phyloP scores from a whole-genome alignment of 1,140 invertebrate genomes.

The Drosophila azteca region DNA sequence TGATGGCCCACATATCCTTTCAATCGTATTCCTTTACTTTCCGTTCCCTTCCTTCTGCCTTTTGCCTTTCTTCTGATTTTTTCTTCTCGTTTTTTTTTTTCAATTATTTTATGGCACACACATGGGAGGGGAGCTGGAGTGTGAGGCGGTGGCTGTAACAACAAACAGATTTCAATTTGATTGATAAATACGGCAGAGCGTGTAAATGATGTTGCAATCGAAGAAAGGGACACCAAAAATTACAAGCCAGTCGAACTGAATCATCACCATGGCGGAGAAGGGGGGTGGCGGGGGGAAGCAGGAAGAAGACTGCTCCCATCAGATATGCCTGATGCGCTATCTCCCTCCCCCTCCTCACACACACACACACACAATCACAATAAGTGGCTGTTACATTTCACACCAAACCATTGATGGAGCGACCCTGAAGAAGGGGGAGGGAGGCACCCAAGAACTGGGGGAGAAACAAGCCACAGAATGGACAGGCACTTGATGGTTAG shows the following conservation, averaged over 20 bases:
- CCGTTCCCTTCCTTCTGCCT: not conserved
- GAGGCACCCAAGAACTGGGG: conserved; percentile 19
- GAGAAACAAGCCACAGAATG: conserved; percentile 55
- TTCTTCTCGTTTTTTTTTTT: conserved; percentile 42
- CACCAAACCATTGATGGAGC: conserved; percentile 74
- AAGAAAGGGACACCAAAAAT: conserved; percentile 65
- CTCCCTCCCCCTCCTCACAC: conserved; percentile 9
- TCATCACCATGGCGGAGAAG: conserved; percentile 37
- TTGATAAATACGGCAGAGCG: conserved; percentile 69
- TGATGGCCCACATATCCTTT: conserved; percentile 24
- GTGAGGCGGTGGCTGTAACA: conserved; percentile 44
- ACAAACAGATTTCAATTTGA: conserved; percentile 81
- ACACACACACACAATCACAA: conserved; percentile 65
- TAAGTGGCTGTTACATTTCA: conserved; percentile 81
- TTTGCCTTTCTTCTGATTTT: conserved; percentile 16
- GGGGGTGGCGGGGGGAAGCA: not conserved
- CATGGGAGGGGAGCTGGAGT: not conserved
- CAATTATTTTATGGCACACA: conserved; percentile 51
- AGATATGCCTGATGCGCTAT: conserved; percentile 54
- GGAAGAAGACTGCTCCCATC: conserved; percentile 38
- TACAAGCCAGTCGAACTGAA: conserved; percentile 48
- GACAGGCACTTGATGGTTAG: conserved; percentile 28
- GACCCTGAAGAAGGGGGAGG: conserved; percentile 23
- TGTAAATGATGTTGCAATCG: conserved; percentile 72
- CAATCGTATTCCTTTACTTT: not conserved